Base-by-base conservation (phyloP, 2,797 vertebrate genomes). In the Hypotaenidia philippensis region DNA sequence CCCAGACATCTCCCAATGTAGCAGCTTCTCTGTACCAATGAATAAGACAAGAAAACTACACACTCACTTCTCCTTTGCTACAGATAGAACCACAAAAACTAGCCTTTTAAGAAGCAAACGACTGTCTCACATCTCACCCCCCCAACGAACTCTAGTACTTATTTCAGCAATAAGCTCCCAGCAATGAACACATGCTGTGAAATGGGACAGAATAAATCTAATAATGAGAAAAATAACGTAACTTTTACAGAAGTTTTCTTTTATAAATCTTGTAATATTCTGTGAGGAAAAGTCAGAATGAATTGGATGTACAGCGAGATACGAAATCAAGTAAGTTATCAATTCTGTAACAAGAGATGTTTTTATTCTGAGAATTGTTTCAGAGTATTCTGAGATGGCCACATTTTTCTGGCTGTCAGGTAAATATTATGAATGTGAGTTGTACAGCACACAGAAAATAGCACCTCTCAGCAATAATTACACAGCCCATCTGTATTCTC, bases 381-480 rank as follows among this genome's bases (percentile, higher is more conserved):
- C 69, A 50, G 75, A 93, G 59, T 63, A 65, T 78, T 87, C 61
- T 14, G 87, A 93, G 90, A 92, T 75, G 89, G 76, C 65, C 79
- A 91, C 93, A 95, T 96, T 96, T 96, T 96, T 94, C 92, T 96
- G 90, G 84, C 84, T 92, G 94, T 96, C 95, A 97, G 89, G 93
- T 95, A 95, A 96, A 93, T 91, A 93, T 87, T 96, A 89, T 66
- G 65, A 91, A 91, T 93, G 70, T 61, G 90, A 96, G 84, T 65
- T 78, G 87, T 76, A 83, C n/a, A 91, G 89, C 93, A 93, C 78
- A 94, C 69, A 94, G 92, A 96, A 96, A 96, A 96, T 77, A 96
- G 93, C 95, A 96, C 89, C 93, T 95, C 92, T 94, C 96, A 97
- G 96, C 94, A 94, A 83, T 92, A 94, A 96, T 95, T 96, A 94